Conservation (phyloP, 2,888 invertebrate genomes). For the Spodoptera exigua region DNA sequence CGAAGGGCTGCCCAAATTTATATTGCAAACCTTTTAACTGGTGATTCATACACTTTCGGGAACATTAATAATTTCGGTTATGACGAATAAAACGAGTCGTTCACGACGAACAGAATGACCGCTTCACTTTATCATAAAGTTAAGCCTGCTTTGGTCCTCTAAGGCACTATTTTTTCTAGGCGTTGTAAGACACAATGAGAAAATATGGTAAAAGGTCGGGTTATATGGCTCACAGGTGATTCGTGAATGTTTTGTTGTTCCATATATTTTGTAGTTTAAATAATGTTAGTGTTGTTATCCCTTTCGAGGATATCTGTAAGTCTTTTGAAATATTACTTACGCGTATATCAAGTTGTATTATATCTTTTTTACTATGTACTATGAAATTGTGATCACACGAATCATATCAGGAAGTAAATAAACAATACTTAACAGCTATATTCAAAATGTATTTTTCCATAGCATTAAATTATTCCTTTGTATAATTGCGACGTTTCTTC, state of each 20-base stretch:
- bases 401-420: no score
- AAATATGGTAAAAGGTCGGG: conserved; percentile 49
- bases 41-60: conserved; percentile 50
- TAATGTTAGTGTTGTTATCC: conserved; percentile 18
- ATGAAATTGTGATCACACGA: no score
- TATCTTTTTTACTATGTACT: no score
- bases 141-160: conserved; percentile 23
- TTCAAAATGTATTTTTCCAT: no score
- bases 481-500: no score
- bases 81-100: conserved; percentile 46
- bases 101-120: conserved; percentile 43
- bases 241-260: conserved; percentile 30
- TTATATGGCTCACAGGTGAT: conserved; percentile 50
- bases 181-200: conserved; percentile 42
- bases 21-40: conserved; percentile 54
- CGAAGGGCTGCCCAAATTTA: conserved; percentile 41
- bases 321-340: no score
- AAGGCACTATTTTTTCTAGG: conserved; percentile 43
- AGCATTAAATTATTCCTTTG: no score
- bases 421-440: no score
- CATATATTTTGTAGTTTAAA: conserved; percentile 27
- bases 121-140: conserved; percentile 36
- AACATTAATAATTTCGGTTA: conserved; percentile 53
- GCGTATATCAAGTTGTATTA: no score
- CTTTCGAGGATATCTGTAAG: conserved; percentile 15